A percentile compares a stretch with the other conserved stretches of the same genome.
Conservation (phyloP, 2,888 invertebrate species). For the Platycheirus albimanus region DNA sequence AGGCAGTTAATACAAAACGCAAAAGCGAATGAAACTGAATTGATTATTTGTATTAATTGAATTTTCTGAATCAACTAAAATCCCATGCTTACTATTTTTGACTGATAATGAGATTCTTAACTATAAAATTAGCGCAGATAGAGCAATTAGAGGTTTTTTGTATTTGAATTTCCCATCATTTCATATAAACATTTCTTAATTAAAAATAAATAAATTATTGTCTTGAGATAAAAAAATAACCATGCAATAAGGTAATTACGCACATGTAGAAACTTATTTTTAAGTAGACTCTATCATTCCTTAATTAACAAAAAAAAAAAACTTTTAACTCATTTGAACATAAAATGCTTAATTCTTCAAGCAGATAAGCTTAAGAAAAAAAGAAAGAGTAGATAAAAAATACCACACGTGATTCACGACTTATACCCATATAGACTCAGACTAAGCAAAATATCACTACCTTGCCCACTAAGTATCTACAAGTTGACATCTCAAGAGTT, state of each 20-base stretch:
- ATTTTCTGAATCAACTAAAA: too few species aligned
- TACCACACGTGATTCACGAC: conserved; percentile 44
- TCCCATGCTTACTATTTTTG: too few species aligned
- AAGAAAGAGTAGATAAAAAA: conserved; percentile 4
- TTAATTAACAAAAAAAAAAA: conserved; percentile 43
- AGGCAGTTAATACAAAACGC: too few species aligned
- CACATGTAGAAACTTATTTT: conserved; percentile 28
- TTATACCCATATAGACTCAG: conserved; percentile 17
- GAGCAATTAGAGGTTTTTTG: neutral
- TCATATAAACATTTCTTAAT: neutral
- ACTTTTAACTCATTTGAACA: conserved; percentile 12
- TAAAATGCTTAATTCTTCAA: neutral
- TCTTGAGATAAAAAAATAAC: neutral
- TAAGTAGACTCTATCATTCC: conserved; percentile 27
- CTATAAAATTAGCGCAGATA: neutral
- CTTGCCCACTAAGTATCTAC: conserved; percentile 12
- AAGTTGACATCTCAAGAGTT: conserved; percentile 46
- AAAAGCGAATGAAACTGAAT: too few species aligned
- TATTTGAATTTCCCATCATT: neutral
- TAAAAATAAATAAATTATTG: conserved; percentile 5
- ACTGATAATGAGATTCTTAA: too few species aligned
- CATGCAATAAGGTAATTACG: neutral
- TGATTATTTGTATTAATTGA: too few species aligned
- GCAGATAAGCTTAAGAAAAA: neutral
- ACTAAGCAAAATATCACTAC: too few species aligned